Evolutionary conservation across 2,888 invertebrate genomes (phyloP).

Genomic region (Phengaris arion): DNA sequence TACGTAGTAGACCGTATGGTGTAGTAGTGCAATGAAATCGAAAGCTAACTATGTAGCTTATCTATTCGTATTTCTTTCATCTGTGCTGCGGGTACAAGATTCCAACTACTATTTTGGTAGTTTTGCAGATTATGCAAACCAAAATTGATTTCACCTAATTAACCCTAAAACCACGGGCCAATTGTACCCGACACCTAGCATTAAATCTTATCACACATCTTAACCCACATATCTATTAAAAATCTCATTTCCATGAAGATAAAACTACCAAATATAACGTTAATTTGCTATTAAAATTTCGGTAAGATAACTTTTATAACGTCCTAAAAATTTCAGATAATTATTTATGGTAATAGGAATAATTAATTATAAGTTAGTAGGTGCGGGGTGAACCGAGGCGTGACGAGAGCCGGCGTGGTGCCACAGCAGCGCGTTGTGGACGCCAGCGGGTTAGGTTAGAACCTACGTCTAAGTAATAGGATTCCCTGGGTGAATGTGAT

Average conservation of each 20-base stretch:
- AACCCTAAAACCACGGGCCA: neutral
- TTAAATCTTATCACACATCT: neutral
- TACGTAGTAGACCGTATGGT: no score
- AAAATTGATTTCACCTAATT: conserved; percentile 4
- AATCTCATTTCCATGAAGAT: conserved; percentile 13
- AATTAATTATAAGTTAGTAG: conserved; percentile 27
- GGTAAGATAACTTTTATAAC: conserved; percentile 7
- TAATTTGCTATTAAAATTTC: conserved; percentile 16
- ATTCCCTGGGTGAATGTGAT: neutral
- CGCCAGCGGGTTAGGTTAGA: neutral
- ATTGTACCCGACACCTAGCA: neutral
- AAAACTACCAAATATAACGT: neutral
- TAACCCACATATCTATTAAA: conserved; percentile 6
- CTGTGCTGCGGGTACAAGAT: neutral
- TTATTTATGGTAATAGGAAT: conserved; percentile 31
- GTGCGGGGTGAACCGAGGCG: conserved; percentile 26
- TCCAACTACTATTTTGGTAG: no score
- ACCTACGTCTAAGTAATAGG: neutral
- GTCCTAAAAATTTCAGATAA: conserved; percentile 22
- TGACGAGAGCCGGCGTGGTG: neutral
- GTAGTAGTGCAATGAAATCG: no score
- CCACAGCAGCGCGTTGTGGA: no score
- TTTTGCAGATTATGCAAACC: neutral
- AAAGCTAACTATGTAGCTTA: no score
- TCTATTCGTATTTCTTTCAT: no score